Evolutionary conservation across 2,797 vertebrate genomes (phyloP), one percentile per base, ranked within the genome.

Genomic region (Ptychadena robeensis): DNA sequence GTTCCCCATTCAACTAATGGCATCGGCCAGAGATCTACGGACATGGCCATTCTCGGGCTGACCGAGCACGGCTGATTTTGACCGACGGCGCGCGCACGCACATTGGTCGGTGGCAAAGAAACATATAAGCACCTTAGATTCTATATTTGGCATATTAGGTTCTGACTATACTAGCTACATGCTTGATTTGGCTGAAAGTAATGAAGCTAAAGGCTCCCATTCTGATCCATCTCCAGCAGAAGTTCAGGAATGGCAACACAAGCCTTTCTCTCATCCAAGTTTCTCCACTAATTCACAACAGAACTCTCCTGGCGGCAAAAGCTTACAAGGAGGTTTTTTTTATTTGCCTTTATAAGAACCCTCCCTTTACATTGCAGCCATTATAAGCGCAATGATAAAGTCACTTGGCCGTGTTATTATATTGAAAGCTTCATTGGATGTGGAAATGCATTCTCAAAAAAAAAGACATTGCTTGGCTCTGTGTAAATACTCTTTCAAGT

Each of bases 341-440:
- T 12, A 66, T 68, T 38, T 22, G 35, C 30, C 31, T 59, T 64
- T 64, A 74, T 74, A 48, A 67, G 40, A 67, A 75, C 37, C 1
- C 44, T 37, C 48, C 25, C 28, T 67, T 67, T 67, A 48, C 48
- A 74, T 40, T 75, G 65, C 34, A 57, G 37, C 44, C 64, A 74
- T 75, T 68, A 48, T 68, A 35, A 82, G 64, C 72, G 38, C 38
- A 68, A 75, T 82, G 70, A 75, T 82, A 82, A 82, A 82, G 71
- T 82, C 75, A 74, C 40, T 75, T 74, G 73, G 59, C 71, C 80
- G 71, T 82, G 64, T 82, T 74, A 82, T 82, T 82, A 75, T 82
- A 82, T 82, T 65, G 64, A 75, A 82, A 61, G 80, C 63, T 66
- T 75, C 72, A 75, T 61, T 82, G 64, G 64, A 68, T 61, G 34